These are phyloP conservation scores for Etia nguti DNA, from an alignment of 2,113 vertebrate genomes.

Conservation along the genomic window DNA sequence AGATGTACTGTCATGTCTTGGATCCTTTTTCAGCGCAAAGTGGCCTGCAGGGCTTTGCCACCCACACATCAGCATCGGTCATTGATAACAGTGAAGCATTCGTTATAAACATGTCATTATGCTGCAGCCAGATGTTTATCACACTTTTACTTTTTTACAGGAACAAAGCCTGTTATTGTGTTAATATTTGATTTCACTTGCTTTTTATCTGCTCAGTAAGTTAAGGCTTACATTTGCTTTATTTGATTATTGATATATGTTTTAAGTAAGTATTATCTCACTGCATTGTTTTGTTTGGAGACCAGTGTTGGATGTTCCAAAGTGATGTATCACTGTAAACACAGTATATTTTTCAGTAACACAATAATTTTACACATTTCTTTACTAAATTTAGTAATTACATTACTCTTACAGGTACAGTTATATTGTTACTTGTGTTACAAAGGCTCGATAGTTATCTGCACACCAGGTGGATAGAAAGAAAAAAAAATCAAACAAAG, in stretches of 20 bases:
- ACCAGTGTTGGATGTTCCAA: neutral
- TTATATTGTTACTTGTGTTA: accelerated
- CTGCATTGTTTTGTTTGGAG: neutral
- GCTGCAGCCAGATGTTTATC: conserved; percentile 33
- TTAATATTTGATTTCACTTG: neutral
- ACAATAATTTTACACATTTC: neutral
- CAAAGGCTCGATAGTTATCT: neutral
- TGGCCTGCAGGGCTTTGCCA: neutral
- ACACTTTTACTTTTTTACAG: neutral
- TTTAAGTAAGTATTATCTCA: neutral
- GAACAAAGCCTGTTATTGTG: neutral
- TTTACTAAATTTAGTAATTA: neutral
- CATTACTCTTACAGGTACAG: neutral
- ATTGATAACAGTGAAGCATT: conserved; percentile 44
- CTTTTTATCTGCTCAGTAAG: neutral
- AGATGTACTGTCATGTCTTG: conserved; percentile 1
- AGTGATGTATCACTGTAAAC: accelerated
- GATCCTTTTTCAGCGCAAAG: conserved; percentile 23
- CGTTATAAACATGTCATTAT: conserved; percentile 30
- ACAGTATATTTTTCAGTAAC: neutral
- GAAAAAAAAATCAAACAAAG: neutral
- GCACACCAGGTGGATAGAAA: neutral
- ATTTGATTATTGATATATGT: neutral
- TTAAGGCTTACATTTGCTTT: neutral
- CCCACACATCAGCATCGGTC: conserved; percentile 3